A percentile compares a stretch with the other conserved stretches of the same genome.
Conservation (phyloP, 2,888 invertebrate genomes). For the Heteropelma amictum region DNA sequence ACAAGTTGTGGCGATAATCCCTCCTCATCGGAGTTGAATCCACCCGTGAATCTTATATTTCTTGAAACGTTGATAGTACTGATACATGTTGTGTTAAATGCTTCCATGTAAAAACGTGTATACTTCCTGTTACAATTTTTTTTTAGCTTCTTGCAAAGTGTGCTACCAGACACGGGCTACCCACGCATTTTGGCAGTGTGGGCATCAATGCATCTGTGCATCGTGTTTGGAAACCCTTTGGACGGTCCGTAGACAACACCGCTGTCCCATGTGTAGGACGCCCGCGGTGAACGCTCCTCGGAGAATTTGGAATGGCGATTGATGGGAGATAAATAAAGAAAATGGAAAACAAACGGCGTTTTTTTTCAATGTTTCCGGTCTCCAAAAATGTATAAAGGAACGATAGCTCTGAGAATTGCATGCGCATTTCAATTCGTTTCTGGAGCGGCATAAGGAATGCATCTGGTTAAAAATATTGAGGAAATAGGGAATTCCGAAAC, state of each 20-base stretch:
- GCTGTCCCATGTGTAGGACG: background rate
- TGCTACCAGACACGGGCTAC: background rate
- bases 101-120: background rate
- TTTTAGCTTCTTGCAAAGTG: background rate
- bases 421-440: background rate
- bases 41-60: background rate
- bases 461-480: background rate
- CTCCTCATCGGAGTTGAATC: background rate
- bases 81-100: background rate
- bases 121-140: slow-evolving; percentile 8
- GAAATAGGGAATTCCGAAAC: too few species aligned
- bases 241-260: background rate
- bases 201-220: too few species aligned
- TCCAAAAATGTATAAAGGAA: background rate
- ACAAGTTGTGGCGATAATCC: background rate
- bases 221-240: background rate
- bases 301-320: background rate
- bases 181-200: background rate
- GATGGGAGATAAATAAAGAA: background rate
- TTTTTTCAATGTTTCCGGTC: background rate
- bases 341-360: background rate
- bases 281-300: background rate
- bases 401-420: background rate
- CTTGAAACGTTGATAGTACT: slow-evolving; percentile 1
- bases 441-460: background rate